These are phyloP conservation scores for Pomatorhinus ruficollis DNA, from an alignment of 2,113 vertebrate species.

Conservation along the genomic window DNA sequence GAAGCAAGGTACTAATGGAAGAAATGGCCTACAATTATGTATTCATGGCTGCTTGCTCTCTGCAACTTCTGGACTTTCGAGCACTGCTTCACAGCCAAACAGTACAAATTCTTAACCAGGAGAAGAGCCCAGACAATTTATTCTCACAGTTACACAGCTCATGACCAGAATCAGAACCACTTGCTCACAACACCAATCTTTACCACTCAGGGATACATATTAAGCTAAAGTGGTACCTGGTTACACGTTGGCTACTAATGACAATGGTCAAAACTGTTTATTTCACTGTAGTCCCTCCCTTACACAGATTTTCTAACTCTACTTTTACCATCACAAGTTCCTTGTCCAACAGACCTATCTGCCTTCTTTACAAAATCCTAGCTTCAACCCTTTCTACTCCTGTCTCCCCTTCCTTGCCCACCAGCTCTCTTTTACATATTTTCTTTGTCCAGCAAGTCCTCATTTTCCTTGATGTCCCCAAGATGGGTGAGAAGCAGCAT, in stretches of 20 bases:
- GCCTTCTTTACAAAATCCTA: background rate
- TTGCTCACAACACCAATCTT: background rate
- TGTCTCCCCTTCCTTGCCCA: background rate
- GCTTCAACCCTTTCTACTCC: background rate
- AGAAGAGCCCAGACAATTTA: background rate
- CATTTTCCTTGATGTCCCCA: background rate
- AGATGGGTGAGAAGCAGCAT: background rate
- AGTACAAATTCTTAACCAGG: background rate
- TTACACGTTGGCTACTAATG: background rate
- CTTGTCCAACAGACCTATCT: background rate
- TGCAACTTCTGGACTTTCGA: background rate
- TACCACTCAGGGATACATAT: background rate
- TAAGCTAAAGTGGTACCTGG: background rate
- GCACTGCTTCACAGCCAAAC: background rate
- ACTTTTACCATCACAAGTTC: background rate
- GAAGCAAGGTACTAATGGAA: background rate
- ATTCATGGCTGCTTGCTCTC: background rate
- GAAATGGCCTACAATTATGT: background rate
- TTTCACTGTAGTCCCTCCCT: background rate
- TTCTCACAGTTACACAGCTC: accelerated
- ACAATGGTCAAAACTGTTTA: background rate
- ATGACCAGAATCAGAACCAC: background rate
- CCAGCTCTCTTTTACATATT: accelerated
- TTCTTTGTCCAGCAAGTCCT: background rate
- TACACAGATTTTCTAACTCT: background rate